These are phyloP conservation scores for Eristalis pertinax DNA, from an alignment of 2,888 invertebrate species.

Conservation along the genomic window DNA sequence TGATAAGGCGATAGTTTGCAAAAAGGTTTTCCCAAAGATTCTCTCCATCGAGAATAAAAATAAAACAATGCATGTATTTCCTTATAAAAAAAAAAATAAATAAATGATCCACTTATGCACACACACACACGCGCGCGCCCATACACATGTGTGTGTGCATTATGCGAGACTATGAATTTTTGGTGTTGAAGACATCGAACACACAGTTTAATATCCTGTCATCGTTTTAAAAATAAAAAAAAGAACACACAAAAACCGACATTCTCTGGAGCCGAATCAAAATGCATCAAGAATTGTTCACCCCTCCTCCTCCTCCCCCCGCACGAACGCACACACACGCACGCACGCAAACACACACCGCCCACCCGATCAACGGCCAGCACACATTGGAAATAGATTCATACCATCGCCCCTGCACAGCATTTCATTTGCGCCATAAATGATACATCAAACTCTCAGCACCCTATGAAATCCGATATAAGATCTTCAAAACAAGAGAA, in stretches of 20 bases:
- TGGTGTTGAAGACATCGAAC: neutral
- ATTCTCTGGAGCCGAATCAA: constrained; percentile 36
- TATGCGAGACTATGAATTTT: neutral
- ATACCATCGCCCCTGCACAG: constrained; percentile 1
- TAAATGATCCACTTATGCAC: neutral
- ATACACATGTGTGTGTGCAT: neutral
- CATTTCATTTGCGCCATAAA: constrained; percentile 24
- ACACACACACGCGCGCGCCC: constrained; percentile 11
- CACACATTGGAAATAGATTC: constrained; percentile 11
- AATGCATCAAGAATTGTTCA: constrained; percentile 34
- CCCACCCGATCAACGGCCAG: neutral
- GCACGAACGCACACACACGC: no score
- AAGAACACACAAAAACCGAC: constrained; percentile 19
- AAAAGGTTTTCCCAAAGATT: neutral
- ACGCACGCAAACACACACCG: no score
- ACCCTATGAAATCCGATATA: constrained; percentile 62
- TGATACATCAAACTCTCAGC: constrained; percentile 46
- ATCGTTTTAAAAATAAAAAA: constrained; percentile 42
- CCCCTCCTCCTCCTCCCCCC: no score
- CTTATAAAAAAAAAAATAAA: neutral
- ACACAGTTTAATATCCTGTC: constrained; percentile 49
- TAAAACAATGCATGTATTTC: neutral
- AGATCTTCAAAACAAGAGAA: constrained; percentile 24
- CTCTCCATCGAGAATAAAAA: neutral
- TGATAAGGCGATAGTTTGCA: neutral